These are phyloP conservation scores for Smutsia temminckii DNA, from an alignment of 2,797 vertebrate species.

Conservation along the genomic window DNA sequence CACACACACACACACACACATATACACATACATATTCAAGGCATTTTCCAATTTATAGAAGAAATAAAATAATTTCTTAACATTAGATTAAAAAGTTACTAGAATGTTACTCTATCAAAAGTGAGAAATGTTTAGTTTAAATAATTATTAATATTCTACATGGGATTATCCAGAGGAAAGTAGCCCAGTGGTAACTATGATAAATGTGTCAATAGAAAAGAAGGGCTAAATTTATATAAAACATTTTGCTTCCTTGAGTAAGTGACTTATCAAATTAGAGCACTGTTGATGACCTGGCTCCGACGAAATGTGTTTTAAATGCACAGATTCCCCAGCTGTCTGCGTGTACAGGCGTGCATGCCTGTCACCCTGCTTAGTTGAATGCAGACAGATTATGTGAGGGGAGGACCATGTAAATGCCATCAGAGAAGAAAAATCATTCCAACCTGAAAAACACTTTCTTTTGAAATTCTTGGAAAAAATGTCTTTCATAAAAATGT, in stretches of 20 bases:
- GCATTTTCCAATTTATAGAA: neutral
- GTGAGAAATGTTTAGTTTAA: neutral
- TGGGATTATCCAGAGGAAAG: neutral
- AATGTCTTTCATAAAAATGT: neutral
- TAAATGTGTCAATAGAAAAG: neutral
- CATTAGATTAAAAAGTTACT: slow-evolving; percentile 33
- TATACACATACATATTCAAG: neutral
- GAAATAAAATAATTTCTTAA: slow-evolving; percentile 24
- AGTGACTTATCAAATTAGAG: neutral
- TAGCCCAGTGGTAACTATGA: neutral
- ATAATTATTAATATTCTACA: slow-evolving; percentile 1
- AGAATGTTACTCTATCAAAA: neutral
- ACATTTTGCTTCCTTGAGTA: neutral
- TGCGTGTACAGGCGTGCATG: neutral
- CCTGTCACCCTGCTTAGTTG: neutral
- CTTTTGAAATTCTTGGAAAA: neutral
- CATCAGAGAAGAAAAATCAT: neutral
- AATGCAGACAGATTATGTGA: neutral
- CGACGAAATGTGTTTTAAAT: neutral
- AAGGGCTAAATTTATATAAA: neutral
- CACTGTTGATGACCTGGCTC: neutral
- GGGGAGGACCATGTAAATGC: neutral
- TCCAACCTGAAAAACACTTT: neutral
- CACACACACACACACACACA: neutral
- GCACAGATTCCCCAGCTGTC: neutral